phyloP scores from a whole-genome alignment of 2,888 invertebrate species.

The Stenodema calcarata region DNA sequence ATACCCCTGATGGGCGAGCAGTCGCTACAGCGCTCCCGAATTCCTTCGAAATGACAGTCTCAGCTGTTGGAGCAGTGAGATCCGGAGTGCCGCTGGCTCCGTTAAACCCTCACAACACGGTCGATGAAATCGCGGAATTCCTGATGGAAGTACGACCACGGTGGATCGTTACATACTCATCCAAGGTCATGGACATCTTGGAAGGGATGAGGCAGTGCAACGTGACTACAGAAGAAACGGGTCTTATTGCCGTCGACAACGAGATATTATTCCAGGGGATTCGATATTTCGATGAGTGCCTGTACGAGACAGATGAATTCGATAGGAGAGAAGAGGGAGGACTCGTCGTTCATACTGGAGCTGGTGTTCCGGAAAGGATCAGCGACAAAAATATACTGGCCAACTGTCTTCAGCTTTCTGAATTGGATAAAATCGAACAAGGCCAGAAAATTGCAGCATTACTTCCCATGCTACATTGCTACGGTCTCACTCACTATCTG shows the following conservation, averaged over 20 bases:
- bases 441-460: constrained; percentile 69
- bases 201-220: constrained; percentile 48
- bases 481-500: constrained; percentile 74
- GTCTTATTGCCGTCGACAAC: constrained; percentile 51
- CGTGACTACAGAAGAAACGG: constrained; percentile 33
- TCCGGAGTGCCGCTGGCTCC: constrained; percentile 75
- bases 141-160: constrained; percentile 23
- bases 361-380: constrained; percentile 65
- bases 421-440: constrained; percentile 60
- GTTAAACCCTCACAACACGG: constrained; percentile 76
- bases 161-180: constrained; percentile 53
- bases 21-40: constrained; percentile 77
- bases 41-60: constrained; percentile 76
- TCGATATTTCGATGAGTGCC: constrained; percentile 48
- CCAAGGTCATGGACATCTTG: constrained; percentile 50
- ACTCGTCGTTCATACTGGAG: constrained; percentile 38
- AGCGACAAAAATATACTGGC: constrained; percentile 63
- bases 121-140: constrained; percentile 59
- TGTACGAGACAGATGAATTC: constrained; percentile 27
- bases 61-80: constrained; percentile 70
- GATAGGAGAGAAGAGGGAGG: constrained; percentile 32
- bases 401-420: constrained; percentile 53
- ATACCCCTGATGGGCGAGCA: constrained; percentile 69
- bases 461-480: constrained; percentile 81
- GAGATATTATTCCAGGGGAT: constrained; percentile 52